Evolutionary conservation across 2,113 vertebrate genomes (phyloP), one percentile per base, ranked within the genome.

Genomic region (Paramormyrops kingsleyae): DNA sequence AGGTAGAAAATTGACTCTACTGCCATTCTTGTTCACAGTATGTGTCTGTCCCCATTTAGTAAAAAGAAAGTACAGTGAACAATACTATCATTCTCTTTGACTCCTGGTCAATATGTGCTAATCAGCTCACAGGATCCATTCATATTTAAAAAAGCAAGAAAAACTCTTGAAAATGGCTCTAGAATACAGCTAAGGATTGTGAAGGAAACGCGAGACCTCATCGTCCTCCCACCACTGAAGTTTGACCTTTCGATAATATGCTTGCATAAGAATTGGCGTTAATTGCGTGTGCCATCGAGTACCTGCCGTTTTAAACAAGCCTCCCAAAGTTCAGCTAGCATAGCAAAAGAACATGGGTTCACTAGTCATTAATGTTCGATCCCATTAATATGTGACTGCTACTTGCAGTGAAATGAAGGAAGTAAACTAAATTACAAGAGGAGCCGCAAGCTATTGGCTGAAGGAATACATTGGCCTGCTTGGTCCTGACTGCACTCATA

Each of bases 401-500:
- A 86, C 44, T 70, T 19, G 39, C 44, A 47, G n/a, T 21, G 53
- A 74, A 56, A 49, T 62, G 17, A 59, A 89, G 85, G 59, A 90
- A 89, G 90, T 91, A 89, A 90, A 91, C 46, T 15, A 85, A 91
- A 90, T 91, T 89, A 90, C 74, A 88, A 86, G 56, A 83, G 87
- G 27, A 42, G 50, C 88, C 90, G 42, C 21, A 49, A 77, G 87
- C 88, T 80, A 31, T 66, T 87, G 74, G 90, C 88, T 53, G 31
- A 31, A 91, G 89, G 88, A 88, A 93, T 90, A 90, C 87, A 92
- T 93, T 90, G 92, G 90, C 89, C 91, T 91, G 88, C 89, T 89
- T 19, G 53, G 83, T 49, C 66, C 62, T 77, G 83, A 88, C n/a
- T 89, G 80, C 90, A 83, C 70, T 89, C 56, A 88, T 90, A 90